These are phyloP conservation scores for Connochaetes taurinus DNA, from an alignment of 2,113 vertebrate genomes.

Conservation along the genomic window DNA sequence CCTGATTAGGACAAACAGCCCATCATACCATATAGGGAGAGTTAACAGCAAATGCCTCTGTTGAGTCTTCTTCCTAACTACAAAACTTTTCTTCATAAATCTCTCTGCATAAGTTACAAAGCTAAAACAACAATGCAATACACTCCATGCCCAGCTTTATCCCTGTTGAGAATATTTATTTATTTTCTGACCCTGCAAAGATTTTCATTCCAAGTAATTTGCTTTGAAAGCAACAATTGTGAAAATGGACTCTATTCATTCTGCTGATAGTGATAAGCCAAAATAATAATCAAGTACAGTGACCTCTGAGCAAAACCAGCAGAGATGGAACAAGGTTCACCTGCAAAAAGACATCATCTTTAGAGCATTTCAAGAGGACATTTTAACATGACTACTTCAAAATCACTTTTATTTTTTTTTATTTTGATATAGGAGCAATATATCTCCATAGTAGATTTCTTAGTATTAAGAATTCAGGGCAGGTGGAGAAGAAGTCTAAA, in stretches of 20 bases:
- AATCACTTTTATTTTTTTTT: neutral
- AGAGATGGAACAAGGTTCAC: neutral
- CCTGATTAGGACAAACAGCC: neutral
- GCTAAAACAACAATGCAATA: neutral
- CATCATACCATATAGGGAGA: rapidly evolving
- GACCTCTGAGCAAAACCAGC: neutral
- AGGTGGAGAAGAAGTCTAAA: neutral
- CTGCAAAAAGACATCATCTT: neutral
- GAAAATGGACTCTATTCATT: slow-evolving; percentile 39
- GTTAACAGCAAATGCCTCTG: neutral
- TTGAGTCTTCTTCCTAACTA: neutral
- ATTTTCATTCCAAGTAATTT: slow-evolving; percentile 27
- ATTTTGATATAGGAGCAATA: neutral
- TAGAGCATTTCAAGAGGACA: neutral
- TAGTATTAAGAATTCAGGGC: neutral
- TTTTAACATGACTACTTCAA: neutral
- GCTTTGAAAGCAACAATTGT: slow-evolving; percentile 41
- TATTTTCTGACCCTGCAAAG: slow-evolving; percentile 21
- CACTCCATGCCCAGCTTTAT: neutral
- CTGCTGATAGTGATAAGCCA: neutral
- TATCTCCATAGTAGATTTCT: neutral
- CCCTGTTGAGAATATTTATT: neutral
- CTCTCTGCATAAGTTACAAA: neutral
- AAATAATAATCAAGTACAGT: neutral
- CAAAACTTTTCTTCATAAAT: neutral